Evolutionary conservation across 2,888 invertebrate genomes (phyloP).

Genomic region (Lithosia quadra): DNA sequence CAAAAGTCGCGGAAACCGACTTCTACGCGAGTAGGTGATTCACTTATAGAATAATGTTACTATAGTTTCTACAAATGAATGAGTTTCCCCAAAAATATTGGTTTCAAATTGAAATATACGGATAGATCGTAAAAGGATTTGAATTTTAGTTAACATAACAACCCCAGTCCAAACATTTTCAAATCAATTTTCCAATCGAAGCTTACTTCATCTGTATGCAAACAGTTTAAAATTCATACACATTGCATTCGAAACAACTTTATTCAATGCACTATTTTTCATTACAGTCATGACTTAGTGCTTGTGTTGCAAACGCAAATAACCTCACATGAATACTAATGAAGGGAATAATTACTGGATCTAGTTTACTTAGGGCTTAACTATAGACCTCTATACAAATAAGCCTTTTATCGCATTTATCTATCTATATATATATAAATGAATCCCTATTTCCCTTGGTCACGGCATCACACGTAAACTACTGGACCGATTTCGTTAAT

Average conservation of each 20-base stretch:
- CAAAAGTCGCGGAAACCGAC: too few species aligned
- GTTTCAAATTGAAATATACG: neutral
- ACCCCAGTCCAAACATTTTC: conserved; percentile 17
- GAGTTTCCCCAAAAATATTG: too few species aligned
- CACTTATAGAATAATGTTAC: too few species aligned
- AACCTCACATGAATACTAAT: conserved; percentile 33
- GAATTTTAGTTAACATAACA: neutral
- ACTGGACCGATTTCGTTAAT: too few species aligned
- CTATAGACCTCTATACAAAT: neutral
- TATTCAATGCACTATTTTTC: conserved; percentile 55
- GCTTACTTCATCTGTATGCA: conserved; percentile 62
- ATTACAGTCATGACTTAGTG: conserved; percentile 45
- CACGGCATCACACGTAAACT: too few species aligned
- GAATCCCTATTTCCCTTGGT: too few species aligned
- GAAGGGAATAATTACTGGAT: conserved; percentile 25
- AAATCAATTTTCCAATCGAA: conserved; percentile 54
- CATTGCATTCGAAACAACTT: conserved; percentile 54
- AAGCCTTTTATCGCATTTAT: neutral
- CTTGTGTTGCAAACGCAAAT: conserved; percentile 19
- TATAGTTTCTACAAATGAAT: too few species aligned
- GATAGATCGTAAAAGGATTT: neutral
- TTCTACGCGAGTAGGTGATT: too few species aligned
- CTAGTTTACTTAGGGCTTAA: conserved; percentile 5
- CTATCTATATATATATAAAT: too few species aligned
- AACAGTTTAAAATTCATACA: conserved; percentile 67